Percentiles rank a stretch among this genome's conserved stretches.
Evolutionary conservation across 1,140 invertebrate species (phyloP).

Genomic region (Branchinecta lindahli): DNA sequence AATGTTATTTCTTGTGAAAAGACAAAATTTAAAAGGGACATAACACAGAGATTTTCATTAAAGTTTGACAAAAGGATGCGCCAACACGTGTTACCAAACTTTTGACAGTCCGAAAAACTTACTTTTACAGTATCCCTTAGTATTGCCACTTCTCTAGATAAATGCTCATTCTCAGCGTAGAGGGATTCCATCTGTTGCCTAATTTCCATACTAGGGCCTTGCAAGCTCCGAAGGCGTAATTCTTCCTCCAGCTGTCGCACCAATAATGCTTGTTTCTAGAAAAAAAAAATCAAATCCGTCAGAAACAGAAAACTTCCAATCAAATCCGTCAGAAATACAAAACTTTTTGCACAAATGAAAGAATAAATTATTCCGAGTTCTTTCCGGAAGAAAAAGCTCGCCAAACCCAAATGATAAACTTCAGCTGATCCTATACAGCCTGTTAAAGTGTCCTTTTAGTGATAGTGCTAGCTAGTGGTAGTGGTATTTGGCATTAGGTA

Average conservation of each 20-base stretch:
- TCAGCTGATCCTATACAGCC: too few relatives aligned
- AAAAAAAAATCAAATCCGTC: conserved; percentile 20
- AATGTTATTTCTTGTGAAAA: too few relatives aligned
- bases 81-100: too few relatives aligned
- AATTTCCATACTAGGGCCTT: conserved; percentile 63
- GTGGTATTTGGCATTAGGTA: too few relatives aligned
- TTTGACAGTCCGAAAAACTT: conserved; percentile 22
- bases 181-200: conserved; percentile 82
- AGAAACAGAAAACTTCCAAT: conserved; percentile 14
- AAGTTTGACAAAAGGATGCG: too few relatives aligned
- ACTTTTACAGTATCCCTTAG: conserved; percentile 88
- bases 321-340: conserved; percentile 17
- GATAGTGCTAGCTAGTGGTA: too few relatives aligned
- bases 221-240: conserved; percentile 64
- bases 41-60: too few relatives aligned
- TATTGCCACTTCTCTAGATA: conserved; percentile 85
- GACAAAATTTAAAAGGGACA: too few relatives aligned
- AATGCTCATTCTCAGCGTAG: conserved; percentile 84
- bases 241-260: conserved; percentile 80
- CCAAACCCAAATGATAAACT: neutral
- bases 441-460: too few relatives aligned
- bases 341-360: conserved; percentile 14
- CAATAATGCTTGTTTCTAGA: conserved; percentile 88
- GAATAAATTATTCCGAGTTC: conserved; percentile 13
- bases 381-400: neutral